Evolutionary conservation across 1,140 invertebrate genomes (phyloP).

Genomic region (Drosophila sechellia): DNA sequence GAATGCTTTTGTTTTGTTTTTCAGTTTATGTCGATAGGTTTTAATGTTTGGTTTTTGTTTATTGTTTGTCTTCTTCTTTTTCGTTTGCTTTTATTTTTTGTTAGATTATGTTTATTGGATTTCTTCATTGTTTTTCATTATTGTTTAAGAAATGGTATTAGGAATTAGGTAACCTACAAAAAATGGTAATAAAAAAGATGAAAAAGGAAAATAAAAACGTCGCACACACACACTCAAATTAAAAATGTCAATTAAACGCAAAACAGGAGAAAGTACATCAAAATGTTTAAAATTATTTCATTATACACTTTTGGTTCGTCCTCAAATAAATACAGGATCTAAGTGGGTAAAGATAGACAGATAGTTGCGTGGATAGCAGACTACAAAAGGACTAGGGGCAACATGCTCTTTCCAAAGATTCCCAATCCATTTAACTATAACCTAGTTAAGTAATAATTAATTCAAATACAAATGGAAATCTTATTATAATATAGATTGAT

Average conservation of each 20-base stretch:
- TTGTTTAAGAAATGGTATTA: conserved; percentile 73
- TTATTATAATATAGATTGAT: not conserved
- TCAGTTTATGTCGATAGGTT: conserved; percentile 40
- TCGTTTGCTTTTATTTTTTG: conserved; percentile 23
- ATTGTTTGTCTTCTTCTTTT: conserved; percentile 39
- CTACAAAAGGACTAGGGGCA: conserved; percentile 1
- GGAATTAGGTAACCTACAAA: conserved; percentile 85
- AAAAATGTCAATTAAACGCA: conserved; percentile 37
- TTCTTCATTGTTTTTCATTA: conserved; percentile 48
- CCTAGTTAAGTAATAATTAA: too few relatives aligned
- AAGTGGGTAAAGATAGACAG: conserved; percentile 1
- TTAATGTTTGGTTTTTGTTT: conserved; percentile 42
- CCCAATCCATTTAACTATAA: not conserved
- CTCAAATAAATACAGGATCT: not conserved
- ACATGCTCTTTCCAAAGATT: conserved; percentile 17
- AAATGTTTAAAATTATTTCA: conserved; percentile 17
- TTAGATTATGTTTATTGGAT: conserved; percentile 42
- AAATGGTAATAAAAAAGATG: conserved; percentile 84
- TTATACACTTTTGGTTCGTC: conserved; percentile 7
- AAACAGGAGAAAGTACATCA: conserved; percentile 6
- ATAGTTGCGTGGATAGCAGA: conserved; percentile 10
- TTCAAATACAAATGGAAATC: too few relatives aligned
- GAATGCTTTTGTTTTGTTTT: conserved; percentile 34
- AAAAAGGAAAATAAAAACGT: conserved; percentile 76
- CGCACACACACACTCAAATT: conserved; percentile 59